Evolutionary conservation across 2,888 invertebrate genomes (phyloP).

Genomic region (Tetranychus truncatus): DNA sequence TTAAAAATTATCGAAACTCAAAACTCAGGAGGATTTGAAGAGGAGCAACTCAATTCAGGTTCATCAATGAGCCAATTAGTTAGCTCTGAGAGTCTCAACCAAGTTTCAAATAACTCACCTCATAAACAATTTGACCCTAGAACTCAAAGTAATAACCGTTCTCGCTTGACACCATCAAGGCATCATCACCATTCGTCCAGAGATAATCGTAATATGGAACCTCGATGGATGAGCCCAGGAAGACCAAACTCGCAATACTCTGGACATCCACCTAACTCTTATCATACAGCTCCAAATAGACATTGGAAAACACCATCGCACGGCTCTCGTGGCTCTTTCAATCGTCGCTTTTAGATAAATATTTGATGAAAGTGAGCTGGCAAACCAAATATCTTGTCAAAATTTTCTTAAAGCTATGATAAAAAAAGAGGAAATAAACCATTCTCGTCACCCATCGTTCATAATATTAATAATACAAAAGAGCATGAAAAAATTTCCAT

Average conservation of each 20-base stretch:
- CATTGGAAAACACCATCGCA: not conserved
- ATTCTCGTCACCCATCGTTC: not conserved
- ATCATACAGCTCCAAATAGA: not conserved
- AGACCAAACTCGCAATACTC: not conserved
- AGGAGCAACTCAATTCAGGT: not conserved
- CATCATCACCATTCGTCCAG: not conserved
- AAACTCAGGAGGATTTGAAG: not conserved
- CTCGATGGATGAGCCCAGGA: not conserved
- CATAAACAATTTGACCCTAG: not conserved
- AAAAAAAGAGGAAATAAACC: not conserved
- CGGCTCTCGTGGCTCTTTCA: not conserved
- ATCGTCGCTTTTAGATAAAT: not conserved
- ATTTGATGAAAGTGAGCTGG: not conserved
- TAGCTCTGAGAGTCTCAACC: not conserved
- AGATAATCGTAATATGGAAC: not conserved
- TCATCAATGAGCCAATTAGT: not conserved
- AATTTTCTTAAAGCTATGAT: too few relatives aligned
- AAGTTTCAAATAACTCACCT: not conserved
- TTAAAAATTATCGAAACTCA: slow-evolving; percentile 12
- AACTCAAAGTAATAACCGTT: not conserved
- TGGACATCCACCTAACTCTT: not conserved
- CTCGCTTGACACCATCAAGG: not conserved
- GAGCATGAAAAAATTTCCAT: not conserved
- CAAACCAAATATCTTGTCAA: too few relatives aligned
- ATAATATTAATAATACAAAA: not conserved